Evolutionary conservation across 1,140 invertebrate species (phyloP).

Genomic region (Aricia agestis): DNA sequence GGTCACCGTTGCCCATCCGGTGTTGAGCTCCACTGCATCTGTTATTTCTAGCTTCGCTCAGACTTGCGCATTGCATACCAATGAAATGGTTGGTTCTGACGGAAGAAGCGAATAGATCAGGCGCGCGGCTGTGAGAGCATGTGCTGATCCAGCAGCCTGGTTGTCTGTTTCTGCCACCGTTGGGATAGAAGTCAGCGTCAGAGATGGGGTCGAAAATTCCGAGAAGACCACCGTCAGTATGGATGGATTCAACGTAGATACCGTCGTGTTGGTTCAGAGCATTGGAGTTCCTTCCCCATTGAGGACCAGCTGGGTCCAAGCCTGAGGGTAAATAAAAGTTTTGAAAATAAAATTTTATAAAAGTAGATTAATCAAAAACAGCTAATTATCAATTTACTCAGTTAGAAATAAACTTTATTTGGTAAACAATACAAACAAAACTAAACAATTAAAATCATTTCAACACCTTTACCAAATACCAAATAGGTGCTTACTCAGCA

Average conservation of each 20-base stretch:
- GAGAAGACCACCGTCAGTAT: slow-evolving; percentile 73
- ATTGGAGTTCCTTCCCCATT: slow-evolving; percentile 47
- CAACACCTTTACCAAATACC: too few species aligned
- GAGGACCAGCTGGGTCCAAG: slow-evolving; percentile 80
- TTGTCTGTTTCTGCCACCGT: slow-evolving; percentile 77
- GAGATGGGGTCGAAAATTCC: slow-evolving; percentile 60
- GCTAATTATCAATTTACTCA: too few species aligned
- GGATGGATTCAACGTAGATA: slow-evolving; percentile 78
- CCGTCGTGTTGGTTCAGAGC: slow-evolving; percentile 70
- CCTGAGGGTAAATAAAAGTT: slow-evolving; percentile 43
- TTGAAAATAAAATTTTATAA: too few species aligned
- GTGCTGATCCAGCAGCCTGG: slow-evolving; percentile 77
- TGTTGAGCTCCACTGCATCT: slow-evolving; percentile 35
- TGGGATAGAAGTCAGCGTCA: slow-evolving; percentile 76
- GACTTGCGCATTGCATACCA: slow-evolving; percentile 48
- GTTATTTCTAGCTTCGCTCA: slow-evolving; percentile 33
- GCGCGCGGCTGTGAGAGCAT: slow-evolving; percentile 74
- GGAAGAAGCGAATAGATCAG: slow-evolving; percentile 74
- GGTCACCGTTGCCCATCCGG: slow-evolving; percentile 40
- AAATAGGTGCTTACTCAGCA: too few species aligned
- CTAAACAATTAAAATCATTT: too few species aligned
- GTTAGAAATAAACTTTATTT: too few species aligned
- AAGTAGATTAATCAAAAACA: too few species aligned
- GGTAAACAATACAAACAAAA: too few species aligned
- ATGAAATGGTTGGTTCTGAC: slow-evolving; percentile 61